phyloP scores from a whole-genome alignment of 2,888 invertebrate species.

The Clanis bilineata region DNA sequence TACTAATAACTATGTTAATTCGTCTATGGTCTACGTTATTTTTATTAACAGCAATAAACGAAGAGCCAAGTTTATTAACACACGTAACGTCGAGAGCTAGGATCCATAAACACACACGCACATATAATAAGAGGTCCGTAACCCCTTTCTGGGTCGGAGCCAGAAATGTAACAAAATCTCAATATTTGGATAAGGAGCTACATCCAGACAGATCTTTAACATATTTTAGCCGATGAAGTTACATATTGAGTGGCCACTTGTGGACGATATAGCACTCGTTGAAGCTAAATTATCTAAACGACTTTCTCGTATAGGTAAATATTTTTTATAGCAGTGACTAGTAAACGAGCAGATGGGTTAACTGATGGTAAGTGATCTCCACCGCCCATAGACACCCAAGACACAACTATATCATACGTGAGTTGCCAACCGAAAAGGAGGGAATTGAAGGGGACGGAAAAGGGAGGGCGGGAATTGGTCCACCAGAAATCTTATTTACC shows the following conservation, averaged over 20 bases:
- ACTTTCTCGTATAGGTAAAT: not conserved
- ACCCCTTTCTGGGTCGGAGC: conserved; percentile 10
- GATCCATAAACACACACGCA: not conserved
- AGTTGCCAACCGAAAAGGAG: no score
- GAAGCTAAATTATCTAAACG: not conserved
- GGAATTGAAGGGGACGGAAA: no score
- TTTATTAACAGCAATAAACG: not conserved
- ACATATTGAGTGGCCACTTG: conserved; percentile 1
- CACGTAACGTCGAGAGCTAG: not conserved
- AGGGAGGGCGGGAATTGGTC: no score
- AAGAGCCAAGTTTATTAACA: not conserved
- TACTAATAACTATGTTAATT: no score
- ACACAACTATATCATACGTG: no score
- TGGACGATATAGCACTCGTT: not conserved
- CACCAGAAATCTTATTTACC: no score
- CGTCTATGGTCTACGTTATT: no score
- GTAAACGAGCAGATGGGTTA: no score
- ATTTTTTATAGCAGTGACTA: no score
- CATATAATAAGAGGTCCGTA: not conserved
- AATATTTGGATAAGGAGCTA: not conserved
- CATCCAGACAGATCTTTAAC: not conserved
- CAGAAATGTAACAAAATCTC: conserved; percentile 27
- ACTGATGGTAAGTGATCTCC: no score
- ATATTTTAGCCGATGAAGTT: not conserved
- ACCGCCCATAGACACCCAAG: no score